These are phyloP conservation scores for Leptinotarsa peninsularis DNA, from an alignment of 2,888 invertebrate species.

Conservation along the genomic window DNA sequence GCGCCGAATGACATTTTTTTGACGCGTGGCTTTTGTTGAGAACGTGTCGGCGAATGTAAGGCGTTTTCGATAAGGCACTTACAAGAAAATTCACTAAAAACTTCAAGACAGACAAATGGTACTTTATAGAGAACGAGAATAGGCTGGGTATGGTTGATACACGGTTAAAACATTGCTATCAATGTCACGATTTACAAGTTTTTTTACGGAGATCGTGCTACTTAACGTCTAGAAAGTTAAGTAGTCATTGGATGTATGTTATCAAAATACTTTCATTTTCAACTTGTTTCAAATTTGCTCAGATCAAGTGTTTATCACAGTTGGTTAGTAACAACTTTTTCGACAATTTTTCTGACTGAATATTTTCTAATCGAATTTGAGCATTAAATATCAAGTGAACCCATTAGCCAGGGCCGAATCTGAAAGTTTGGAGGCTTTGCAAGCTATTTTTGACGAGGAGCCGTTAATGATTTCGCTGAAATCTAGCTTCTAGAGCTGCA, in stretches of 20 bases:
- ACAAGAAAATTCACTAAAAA: slow-evolving; percentile 40
- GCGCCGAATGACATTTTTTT: slow-evolving; percentile 24
- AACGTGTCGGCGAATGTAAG: slow-evolving; percentile 25
- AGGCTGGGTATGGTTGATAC: slow-evolving; percentile 10
- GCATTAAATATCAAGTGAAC: too few species aligned
- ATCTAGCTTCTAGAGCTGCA: too few species aligned
- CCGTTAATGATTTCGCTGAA: too few species aligned
- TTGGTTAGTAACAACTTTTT: too few species aligned
- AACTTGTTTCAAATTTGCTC: too few species aligned
- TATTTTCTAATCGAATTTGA: too few species aligned
- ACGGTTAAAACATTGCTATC: slow-evolving; percentile 1
- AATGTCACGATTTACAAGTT: slow-evolving; percentile 8
- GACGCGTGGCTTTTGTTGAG: slow-evolving; percentile 24
- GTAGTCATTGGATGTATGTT: background rate
- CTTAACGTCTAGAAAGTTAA: background rate
- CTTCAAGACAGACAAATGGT: slow-evolving; percentile 27
- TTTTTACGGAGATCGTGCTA: background rate
- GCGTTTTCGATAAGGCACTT: slow-evolving; percentile 26
- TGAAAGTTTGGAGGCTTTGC: too few species aligned
- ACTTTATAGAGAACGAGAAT: slow-evolving; percentile 13
- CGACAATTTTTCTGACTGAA: too few species aligned
- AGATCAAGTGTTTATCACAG: background rate
- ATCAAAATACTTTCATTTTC: background rate
- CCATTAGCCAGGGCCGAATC: too few species aligned
- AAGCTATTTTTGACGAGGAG: too few species aligned